phyloP scores from a whole-genome alignment of 2,113 vertebrate genomes.

The Burhinus bistriatus region DNA sequence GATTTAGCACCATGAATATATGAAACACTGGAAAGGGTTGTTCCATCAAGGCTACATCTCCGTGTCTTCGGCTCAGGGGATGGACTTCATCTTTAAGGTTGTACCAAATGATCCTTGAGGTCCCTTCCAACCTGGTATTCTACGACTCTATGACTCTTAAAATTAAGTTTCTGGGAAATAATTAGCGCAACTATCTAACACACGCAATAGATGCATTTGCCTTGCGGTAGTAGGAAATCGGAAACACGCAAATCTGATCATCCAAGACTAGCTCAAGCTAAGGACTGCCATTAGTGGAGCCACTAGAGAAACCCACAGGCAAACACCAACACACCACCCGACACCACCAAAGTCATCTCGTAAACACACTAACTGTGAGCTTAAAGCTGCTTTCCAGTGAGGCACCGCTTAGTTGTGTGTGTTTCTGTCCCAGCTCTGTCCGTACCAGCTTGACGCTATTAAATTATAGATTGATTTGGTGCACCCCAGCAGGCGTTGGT shows the following conservation, averaged over 20 bases:
- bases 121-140: no score
- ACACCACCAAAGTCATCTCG: not conserved
- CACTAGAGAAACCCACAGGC: not conserved
- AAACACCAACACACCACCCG: no score
- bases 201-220: not conserved
- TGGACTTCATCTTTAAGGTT: not conserved
- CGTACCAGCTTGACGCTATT: not conserved
- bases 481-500: not conserved
- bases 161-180: not conserved
- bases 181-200: no score
- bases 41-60: not conserved
- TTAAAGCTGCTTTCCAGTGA: not conserved
- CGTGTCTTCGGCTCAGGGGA: not conserved
- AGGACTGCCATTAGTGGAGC: not conserved
- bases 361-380: not conserved
- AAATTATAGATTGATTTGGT: not conserved
- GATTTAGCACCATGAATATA: not conserved
- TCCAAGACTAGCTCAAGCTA: no score
- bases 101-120: no score
- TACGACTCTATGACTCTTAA: no score
- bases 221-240: fast-evolving
- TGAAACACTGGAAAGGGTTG: not conserved
- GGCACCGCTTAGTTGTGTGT: not conserved
- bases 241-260: not conserved
- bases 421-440: not conserved